Conservation (phyloP, 2,113 vertebrate species). For the Scomber colias region DNA sequence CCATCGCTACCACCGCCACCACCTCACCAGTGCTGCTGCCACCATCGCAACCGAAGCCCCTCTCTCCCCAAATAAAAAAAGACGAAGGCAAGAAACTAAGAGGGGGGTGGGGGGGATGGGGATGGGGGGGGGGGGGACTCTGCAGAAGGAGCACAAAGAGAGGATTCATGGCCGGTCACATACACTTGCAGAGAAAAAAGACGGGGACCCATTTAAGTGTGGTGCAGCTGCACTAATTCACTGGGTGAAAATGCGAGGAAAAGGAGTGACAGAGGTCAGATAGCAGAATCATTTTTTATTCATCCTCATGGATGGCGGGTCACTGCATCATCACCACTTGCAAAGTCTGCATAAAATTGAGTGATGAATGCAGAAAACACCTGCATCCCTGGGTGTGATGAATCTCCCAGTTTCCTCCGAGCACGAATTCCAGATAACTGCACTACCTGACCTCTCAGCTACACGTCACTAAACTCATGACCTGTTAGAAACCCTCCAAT, state of each 20-base stretch:
- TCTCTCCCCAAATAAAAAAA: constrained; percentile 67
- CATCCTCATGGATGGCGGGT: constrained; percentile 66
- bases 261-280: constrained; percentile 82
- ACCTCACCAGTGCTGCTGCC: constrained; percentile 74
- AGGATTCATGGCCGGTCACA: constrained; percentile 84
- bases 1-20: constrained; percentile 74
- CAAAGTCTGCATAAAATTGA: constrained; percentile 34
- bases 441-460: neutral
- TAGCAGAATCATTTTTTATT: constrained; percentile 83
- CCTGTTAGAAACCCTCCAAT: neutral
- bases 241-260: constrained; percentile 81
- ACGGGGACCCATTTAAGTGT: constrained; percentile 86
- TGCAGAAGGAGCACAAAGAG: constrained; percentile 85
- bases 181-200: constrained; percentile 79
- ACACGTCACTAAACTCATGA: neutral
- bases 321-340: constrained; percentile 61
- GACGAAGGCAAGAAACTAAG: constrained; percentile 77
- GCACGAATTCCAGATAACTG: neutral
- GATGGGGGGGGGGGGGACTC: constrained; percentile 61
- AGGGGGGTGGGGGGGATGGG: constrained; percentile 7
- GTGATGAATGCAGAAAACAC: constrained; percentile 52
- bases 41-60: constrained; percentile 75
- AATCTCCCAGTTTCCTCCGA: neutral
- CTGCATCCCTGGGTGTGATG: constrained; percentile 43
- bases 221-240: constrained; percentile 88